Conservation (phyloP, 2,113 vertebrate species). For the Tragulus kanchil region DNA sequence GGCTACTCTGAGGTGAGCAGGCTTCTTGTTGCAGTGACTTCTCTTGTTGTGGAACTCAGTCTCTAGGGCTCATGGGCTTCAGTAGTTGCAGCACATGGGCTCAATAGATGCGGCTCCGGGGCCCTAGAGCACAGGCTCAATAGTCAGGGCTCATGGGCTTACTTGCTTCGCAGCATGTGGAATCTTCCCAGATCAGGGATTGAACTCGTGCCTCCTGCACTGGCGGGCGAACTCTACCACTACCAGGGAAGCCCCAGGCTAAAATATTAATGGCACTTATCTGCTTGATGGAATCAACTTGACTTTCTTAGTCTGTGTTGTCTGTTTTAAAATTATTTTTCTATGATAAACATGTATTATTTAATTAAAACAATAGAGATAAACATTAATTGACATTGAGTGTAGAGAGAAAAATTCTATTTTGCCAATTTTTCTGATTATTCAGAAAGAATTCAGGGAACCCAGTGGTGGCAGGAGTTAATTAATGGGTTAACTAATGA, state of each 20-base stretch:
- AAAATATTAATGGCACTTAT: not conserved
- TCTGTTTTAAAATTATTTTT: not conserved
- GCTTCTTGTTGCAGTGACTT: no score
- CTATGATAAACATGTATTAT: not conserved
- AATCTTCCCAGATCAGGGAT: no score
- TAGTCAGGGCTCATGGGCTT: no score
- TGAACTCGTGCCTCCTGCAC: no score
- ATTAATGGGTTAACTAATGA: not conserved
- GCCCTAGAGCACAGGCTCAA: no score
- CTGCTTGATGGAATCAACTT: not conserved
- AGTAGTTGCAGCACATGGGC: no score
- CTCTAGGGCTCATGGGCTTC: no score
- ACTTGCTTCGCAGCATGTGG: no score
- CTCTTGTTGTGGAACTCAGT: no score
- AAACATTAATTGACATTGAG: not conserved
- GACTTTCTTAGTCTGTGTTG: constrained; percentile 13
- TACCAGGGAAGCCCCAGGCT: not conserved
- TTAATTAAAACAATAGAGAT: not conserved
- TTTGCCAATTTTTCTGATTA: constrained; percentile 22
- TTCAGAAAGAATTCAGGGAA: not conserved
- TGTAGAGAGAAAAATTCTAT: not conserved
- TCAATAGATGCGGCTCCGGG: no score
- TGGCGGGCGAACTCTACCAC: no score
- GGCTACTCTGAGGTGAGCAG: no score
- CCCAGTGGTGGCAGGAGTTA: not conserved